Conservation (phyloP, 1,140 invertebrate species). For the Calliopsis andreniformis region DNA sequence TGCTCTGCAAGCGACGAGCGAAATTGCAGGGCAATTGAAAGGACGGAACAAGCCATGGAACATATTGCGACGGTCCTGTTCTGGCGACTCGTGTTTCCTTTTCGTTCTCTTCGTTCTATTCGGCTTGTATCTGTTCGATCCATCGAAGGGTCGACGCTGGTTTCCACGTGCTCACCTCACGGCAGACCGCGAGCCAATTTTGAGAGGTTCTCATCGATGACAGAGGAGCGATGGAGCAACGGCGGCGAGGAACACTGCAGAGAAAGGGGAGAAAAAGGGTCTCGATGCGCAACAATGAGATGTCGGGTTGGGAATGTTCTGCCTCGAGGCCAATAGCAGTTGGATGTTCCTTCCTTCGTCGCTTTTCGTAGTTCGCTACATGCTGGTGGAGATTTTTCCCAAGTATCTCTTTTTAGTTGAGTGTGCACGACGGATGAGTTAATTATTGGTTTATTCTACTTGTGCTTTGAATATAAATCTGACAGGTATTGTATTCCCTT, state of each 20-base stretch:
- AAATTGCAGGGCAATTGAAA: conserved; percentile 14
- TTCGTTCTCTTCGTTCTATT: neutral
- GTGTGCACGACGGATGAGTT: no score
- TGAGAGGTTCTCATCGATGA: neutral
- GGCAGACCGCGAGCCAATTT: conserved; percentile 12
- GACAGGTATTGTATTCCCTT: no score
- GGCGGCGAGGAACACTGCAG: neutral
- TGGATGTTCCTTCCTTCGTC: neutral
- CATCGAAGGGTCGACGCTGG: neutral
- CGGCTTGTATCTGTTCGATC: neutral
- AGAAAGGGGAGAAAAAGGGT: conserved; percentile 3
- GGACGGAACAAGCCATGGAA: neutral
- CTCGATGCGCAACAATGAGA: conserved; percentile 50
- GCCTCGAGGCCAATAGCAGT: conserved; percentile 34
- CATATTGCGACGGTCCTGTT: neutral
- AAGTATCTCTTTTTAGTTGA: neutral
- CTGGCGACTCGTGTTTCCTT: neutral
- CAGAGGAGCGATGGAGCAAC: conserved; percentile 7
- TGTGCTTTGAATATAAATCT: no score
- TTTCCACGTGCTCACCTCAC: neutral
- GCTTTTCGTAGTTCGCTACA: neutral
- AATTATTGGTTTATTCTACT: no score
- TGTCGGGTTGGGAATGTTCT: conserved; percentile 1
- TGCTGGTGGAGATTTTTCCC: neutral
- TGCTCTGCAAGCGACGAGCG: neutral